Percentiles rank a stretch among this genome's conserved stretches.
Conservation (phyloP, 2,888 invertebrate species). For the Microplitis deprimator region DNA sequence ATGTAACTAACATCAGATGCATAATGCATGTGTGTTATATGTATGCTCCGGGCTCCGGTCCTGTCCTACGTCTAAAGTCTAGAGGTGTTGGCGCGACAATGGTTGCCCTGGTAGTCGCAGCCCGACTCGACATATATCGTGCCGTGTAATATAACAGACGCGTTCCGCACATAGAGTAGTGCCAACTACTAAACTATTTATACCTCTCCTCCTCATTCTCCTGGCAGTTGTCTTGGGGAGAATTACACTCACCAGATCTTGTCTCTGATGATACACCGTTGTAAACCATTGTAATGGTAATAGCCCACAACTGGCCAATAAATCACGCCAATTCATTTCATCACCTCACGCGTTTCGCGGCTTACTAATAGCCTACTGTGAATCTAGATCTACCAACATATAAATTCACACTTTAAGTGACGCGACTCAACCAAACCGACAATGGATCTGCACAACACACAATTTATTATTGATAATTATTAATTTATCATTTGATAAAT, state of each 20-base stretch:
- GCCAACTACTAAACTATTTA: slow-evolving; percentile 27
- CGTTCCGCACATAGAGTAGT: slow-evolving; percentile 1
- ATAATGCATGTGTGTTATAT: slow-evolving; percentile 63
- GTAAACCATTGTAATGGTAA: slow-evolving; percentile 69
- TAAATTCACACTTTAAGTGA: too few species aligned
- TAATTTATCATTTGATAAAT: background rate
- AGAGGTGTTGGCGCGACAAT: slow-evolving; percentile 61
- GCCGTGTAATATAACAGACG: background rate
- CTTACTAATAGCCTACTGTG: background rate
- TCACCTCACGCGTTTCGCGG: slow-evolving; percentile 4
- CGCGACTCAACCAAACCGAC: too few species aligned
- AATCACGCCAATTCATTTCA: slow-evolving; percentile 48
- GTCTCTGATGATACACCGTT: slow-evolving; percentile 58
- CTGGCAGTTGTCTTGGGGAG: background rate
- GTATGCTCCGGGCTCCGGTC: slow-evolving; percentile 52
- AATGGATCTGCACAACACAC: too few species aligned
- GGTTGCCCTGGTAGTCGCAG: background rate
- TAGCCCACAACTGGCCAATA: slow-evolving; percentile 52
- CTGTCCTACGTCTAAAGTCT: background rate
- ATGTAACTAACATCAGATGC: slow-evolving; percentile 70
- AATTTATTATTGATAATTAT: too few species aligned
- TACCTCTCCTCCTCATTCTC: background rate
- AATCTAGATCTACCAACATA: background rate
- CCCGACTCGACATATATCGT: slow-evolving; percentile 4
- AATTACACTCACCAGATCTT: slow-evolving; percentile 52